A percentile compares a stretch with the other conserved stretches of the same genome.
Conservation (phyloP, 2,797 vertebrate genomes). For the Pipistrellus pipistrellus region DNA sequence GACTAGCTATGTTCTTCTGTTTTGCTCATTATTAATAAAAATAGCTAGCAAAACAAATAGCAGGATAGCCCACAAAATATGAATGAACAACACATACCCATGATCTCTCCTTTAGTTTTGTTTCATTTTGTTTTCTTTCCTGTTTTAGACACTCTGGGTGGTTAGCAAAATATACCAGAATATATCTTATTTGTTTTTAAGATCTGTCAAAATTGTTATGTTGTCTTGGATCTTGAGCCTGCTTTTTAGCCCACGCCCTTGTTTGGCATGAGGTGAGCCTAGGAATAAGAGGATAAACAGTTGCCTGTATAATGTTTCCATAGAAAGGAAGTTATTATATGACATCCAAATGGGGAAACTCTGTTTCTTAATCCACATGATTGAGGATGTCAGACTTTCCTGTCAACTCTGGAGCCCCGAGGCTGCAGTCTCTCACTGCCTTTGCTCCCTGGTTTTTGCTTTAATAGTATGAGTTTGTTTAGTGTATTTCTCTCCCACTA, state of each 20-base stretch:
- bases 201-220: slow-evolving; percentile 63
- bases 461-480: neutral
- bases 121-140: slow-evolving; percentile 70
- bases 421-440: neutral
- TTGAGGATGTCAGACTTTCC: neutral
- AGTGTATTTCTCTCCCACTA: neutral
- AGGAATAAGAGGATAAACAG: slow-evolving; percentile 32
- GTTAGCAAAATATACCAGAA: slow-evolving; percentile 71
- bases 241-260: slow-evolving; percentile 21
- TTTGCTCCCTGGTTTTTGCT: neutral
- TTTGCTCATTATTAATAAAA: slow-evolving; percentile 79
- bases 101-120: slow-evolving; percentile 48
- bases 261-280: slow-evolving; percentile 52
- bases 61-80: slow-evolving; percentile 61
- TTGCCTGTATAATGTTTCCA: neutral
- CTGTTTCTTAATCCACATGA: neutral
- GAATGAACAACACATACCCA: slow-evolving; percentile 64
- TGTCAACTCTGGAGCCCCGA: neutral
- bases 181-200: slow-evolving; percentile 63
- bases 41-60: slow-evolving; percentile 79
- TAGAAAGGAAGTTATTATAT: slow-evolving; percentile 22
- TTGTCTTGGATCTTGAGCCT: slow-evolving; percentile 21
- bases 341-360: neutral
- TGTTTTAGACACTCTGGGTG: slow-evolving; percentile 71
- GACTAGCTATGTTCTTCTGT: slow-evolving; percentile 68